phyloP scores from a whole-genome alignment of 2,113 vertebrate genomes.

The Pollimyrus isidori region DNA sequence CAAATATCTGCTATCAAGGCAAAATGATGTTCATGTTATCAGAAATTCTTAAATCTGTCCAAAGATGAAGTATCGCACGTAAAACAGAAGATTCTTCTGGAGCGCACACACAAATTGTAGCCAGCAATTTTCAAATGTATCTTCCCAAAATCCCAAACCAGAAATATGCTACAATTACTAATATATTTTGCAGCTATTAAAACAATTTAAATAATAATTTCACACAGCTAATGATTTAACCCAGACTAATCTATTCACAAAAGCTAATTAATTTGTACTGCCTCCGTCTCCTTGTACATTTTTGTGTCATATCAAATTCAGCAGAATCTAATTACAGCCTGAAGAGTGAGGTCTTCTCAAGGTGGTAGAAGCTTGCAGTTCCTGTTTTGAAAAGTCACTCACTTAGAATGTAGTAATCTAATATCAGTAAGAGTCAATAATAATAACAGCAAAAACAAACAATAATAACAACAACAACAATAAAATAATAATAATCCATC shows the following conservation, averaged over 20 bases:
- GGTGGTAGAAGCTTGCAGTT: neutral
- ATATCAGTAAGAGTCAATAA: neutral
- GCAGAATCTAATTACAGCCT: constrained; percentile 10
- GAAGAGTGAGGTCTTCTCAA: neutral
- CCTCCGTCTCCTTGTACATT: neutral
- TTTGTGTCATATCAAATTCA: constrained; percentile 15
- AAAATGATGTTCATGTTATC: neutral
- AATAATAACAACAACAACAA: neutral
- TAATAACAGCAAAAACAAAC: neutral
- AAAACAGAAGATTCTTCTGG: neutral
- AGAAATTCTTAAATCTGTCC: neutral
- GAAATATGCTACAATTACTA: neutral
- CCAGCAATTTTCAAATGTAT: neutral
- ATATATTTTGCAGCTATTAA: neutral
- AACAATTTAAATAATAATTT: constrained; percentile 12
- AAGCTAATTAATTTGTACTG: constrained; percentile 17
- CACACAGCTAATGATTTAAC: constrained; percentile 9
- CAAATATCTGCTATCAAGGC: neutral
- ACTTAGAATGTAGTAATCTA: neutral
- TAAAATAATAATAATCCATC: neutral
- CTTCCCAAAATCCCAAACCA: constrained; percentile 1
- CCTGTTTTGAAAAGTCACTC: neutral
- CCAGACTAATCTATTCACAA: constrained; percentile 13
- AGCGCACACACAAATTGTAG: neutral
- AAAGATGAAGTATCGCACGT: no score